Conservation (phyloP, 2,113 vertebrate genomes). For the Bufo gargarizans region DNA sequence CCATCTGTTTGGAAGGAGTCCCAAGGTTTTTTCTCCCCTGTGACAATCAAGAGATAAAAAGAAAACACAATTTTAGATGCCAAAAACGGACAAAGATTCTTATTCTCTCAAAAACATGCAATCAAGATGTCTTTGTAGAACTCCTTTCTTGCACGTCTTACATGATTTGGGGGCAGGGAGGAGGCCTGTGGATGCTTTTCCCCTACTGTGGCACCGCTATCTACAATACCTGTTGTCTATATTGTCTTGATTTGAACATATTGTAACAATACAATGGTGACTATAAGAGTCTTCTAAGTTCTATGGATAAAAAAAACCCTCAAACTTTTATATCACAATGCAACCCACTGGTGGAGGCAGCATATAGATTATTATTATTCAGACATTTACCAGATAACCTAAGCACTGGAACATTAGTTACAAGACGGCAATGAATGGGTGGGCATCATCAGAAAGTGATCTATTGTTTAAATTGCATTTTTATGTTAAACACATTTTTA, state of each 20-base stretch:
- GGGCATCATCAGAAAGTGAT: too few species aligned
- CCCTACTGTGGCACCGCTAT: not conserved
- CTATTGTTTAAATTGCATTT: too few species aligned
- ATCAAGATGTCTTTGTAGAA: conserved; percentile 48
- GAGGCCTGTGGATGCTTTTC: not conserved
- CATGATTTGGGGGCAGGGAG: not conserved
- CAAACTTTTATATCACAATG: too few species aligned
- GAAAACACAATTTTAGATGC: conserved; percentile 48
- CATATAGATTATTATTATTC: too few species aligned
- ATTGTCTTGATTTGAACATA: not conserved
- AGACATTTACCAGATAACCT: too few species aligned
- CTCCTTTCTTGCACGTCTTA: conserved; percentile 25
- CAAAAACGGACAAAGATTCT: conserved; percentile 56
- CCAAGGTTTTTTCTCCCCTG: conserved; percentile 46
- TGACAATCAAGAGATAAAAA: conserved; percentile 56
- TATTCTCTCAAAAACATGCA: conserved; percentile 50
- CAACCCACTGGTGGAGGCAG: too few species aligned
- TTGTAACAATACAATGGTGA: not conserved
- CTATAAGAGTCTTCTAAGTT: not conserved
- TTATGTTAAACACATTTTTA: too few species aligned
- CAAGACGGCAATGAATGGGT: too few species aligned
- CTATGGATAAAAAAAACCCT: too few species aligned
- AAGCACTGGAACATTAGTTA: too few species aligned
- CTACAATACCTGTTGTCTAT: not conserved
- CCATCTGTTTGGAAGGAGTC: conserved; percentile 57